phyloP scores from a whole-genome alignment of 2,888 invertebrate species.

The Blastobasis adustella region DNA sequence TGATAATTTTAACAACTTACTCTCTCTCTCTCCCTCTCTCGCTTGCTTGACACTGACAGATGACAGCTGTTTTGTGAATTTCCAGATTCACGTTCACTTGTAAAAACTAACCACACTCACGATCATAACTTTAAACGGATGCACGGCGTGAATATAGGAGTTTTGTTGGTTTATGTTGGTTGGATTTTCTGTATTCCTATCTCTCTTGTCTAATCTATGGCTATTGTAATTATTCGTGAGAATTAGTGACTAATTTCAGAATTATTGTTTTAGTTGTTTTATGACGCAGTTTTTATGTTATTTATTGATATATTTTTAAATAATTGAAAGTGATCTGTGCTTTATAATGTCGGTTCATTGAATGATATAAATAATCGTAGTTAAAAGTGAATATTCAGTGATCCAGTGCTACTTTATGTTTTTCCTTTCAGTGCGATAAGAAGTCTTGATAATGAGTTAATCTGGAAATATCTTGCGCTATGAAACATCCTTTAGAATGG shows the following conservation, averaged over 20 bases:
- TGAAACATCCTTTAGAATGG: constrained; percentile 18
- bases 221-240: background rate
- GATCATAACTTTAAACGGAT: too few relatives aligned
- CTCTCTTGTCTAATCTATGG: too few relatives aligned
- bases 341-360: background rate
- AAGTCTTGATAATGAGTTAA: constrained; percentile 57
- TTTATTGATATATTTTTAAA: constrained; percentile 7
- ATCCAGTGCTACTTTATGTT: constrained; percentile 42
- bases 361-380: constrained; percentile 2
- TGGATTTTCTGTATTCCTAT: too few relatives aligned
- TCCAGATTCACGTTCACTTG: too few relatives aligned
- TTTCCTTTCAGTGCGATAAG: constrained; percentile 63
- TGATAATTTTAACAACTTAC: too few relatives aligned
- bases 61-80: too few relatives aligned
- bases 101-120: too few relatives aligned
- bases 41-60: too few relatives aligned
- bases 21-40: too few relatives aligned
- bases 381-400: constrained; percentile 19
- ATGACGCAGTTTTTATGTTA: background rate
- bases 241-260: constrained; percentile 12
- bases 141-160: too few relatives aligned
- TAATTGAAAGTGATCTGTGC: background rate
- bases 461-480: constrained; percentile 29
- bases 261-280: constrained; percentile 11
- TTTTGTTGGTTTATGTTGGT: too few relatives aligned